These are phyloP conservation scores for Rhinoderma darwinii DNA, from an alignment of 2,113 vertebrate genomes.

Conservation along the genomic window DNA sequence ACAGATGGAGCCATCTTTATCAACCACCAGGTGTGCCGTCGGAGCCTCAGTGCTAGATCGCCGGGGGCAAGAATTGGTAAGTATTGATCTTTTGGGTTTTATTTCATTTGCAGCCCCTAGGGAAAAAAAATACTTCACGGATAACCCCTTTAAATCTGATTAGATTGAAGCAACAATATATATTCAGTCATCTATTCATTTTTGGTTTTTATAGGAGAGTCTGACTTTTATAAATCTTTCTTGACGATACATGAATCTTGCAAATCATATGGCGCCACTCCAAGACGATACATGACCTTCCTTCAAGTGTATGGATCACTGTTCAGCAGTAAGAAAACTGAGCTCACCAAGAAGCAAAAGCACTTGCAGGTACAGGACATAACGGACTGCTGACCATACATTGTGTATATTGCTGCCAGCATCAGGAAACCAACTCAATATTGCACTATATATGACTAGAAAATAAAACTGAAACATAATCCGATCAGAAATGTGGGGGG, in stretches of 20 bases:
- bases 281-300: constrained; percentile 92
- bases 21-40: no score
- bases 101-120: no score
- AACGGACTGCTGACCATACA: neutral
- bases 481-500: no score
- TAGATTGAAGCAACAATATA: neutral
- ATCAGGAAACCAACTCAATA: no score
- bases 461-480: no score
- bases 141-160: neutral
- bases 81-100: no score
- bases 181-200: neutral
- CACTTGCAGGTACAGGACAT: constrained; percentile 86
- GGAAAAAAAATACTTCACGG: no score
- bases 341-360: constrained; percentile 87
- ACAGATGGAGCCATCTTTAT: no score
- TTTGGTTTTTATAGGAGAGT: constrained; percentile 68
- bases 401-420: no score
- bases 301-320: constrained; percentile 83
- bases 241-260: constrained; percentile 91
- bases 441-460: no score
- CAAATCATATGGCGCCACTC: constrained; percentile 84
- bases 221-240: constrained; percentile 86
- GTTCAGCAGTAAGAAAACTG: constrained; percentile 84
- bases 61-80: no score
- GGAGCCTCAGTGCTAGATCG: no score